Evolutionary conservation across 37 sponge, comb jelly and placozoan genomes (phyloP).

Genomic region (Eunapius fragilis): DNA sequence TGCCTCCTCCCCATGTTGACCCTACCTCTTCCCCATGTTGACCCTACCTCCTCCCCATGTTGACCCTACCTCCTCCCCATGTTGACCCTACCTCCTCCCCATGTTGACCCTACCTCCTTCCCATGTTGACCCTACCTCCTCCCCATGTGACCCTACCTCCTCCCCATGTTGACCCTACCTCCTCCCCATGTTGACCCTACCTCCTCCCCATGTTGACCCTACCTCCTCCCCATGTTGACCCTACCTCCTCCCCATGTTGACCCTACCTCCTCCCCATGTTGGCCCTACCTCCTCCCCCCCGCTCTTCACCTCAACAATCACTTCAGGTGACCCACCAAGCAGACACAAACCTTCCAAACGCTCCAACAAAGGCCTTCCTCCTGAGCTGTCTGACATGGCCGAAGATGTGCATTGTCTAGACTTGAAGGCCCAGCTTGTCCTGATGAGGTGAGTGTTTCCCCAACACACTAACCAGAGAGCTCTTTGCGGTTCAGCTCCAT

Average conservation of each 20-base stretch:
- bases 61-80: not conserved
- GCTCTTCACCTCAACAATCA: too few species aligned
- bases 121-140: not conserved
- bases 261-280: too few species aligned
- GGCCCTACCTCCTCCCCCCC: too few species aligned
- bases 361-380: not conserved
- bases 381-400: not conserved
- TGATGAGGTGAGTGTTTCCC: conserved; percentile 29
- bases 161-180: not conserved
- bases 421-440: conserved; percentile 26
- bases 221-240: not conserved
- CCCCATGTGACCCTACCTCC: not conserved
- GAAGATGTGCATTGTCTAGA: conserved; percentile 44
- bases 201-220: not conserved
- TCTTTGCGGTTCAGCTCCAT: too few species aligned
- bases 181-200: not conserved
- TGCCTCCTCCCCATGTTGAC: not conserved
- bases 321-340: not conserved
- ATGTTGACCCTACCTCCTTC: not conserved
- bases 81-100: not conserved
- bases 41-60: not conserved
- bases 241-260: not conserved
- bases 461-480: too few species aligned
- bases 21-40: not conserved
- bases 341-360: not conserved